Conservation (phyloP, 2,797 vertebrate species). For the Cebuella pygmaea region DNA sequence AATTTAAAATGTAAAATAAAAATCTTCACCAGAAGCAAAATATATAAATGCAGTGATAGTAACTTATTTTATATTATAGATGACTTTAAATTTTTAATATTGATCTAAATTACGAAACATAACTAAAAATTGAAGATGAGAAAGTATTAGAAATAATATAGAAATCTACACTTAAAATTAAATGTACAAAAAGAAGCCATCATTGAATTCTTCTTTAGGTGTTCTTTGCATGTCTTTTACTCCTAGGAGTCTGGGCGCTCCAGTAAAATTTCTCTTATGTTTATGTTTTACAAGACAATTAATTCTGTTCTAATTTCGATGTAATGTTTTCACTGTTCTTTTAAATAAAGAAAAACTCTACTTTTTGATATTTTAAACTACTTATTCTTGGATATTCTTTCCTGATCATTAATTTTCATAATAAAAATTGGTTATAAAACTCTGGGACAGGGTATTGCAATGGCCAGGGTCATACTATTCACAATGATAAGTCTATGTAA, state of each 20-base stretch:
- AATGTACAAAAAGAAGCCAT: not conserved
- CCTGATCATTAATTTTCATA: not conserved
- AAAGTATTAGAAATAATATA: not conserved
- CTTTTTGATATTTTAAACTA: not conserved
- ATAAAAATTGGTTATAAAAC: not conserved
- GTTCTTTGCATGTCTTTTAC: not conserved
- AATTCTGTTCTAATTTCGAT: not conserved
- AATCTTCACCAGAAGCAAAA: not conserved
- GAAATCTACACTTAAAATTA: not conserved
- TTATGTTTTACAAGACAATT: not conserved
- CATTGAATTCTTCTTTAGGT: not conserved
- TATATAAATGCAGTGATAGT: not conserved
- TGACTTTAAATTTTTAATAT: not conserved
- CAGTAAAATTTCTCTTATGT: not conserved
- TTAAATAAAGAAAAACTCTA: not conserved
- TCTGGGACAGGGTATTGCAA: not conserved
- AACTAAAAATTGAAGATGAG: not conserved
- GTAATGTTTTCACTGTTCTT: not conserved
- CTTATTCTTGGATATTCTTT: not conserved
- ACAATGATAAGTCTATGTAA: not conserved
- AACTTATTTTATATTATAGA: not conserved
- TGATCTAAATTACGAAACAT: not conserved
- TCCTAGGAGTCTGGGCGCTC: not conserved
- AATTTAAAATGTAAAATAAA: not conserved
- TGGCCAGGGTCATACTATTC: not conserved